A percentile compares a stretch with the other conserved stretches of the same genome.
Conservation (phyloP, 2,888 invertebrate genomes). For the Drosophila pseudotalamancana region DNA sequence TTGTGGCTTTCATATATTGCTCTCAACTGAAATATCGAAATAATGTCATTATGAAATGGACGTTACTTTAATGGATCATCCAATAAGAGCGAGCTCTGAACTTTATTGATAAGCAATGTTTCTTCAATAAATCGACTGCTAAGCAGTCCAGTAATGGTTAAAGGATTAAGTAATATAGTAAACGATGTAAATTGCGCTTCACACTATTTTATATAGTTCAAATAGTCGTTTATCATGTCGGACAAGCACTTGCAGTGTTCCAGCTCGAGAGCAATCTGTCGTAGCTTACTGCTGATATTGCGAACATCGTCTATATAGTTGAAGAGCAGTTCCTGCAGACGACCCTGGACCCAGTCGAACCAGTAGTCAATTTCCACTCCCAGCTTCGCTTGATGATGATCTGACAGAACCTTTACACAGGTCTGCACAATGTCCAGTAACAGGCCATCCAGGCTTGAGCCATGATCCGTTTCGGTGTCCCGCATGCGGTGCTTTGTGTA, state of each 20-base stretch:
- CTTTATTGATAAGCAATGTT: no score
- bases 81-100: no score
- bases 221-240: slow-evolving; percentile 23
- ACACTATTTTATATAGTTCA: slow-evolving; percentile 27
- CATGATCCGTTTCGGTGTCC: neutral
- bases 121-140: no score
- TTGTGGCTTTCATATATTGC: no score
- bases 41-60: no score
- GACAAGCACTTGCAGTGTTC: slow-evolving; percentile 9
- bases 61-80: no score
- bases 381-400: slow-evolving; percentile 11
- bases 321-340: slow-evolving; percentile 44
- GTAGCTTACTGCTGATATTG: slow-evolving; percentile 20
- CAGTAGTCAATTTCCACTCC: slow-evolving; percentile 34
- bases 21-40: no score
- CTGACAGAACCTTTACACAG: slow-evolving; percentile 3
- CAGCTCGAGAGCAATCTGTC: slow-evolving; percentile 6
- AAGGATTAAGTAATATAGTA: no score
- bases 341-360: slow-evolving; percentile 51
- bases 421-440: slow-evolving; percentile 33
- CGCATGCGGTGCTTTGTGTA: slow-evolving; percentile 12
- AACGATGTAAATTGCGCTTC: no score
- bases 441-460: neutral
- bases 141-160: no score
- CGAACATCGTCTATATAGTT: slow-evolving; percentile 27